Conservation (phyloP, 2,113 vertebrate genomes). For the Patagioenas fasciata region DNA sequence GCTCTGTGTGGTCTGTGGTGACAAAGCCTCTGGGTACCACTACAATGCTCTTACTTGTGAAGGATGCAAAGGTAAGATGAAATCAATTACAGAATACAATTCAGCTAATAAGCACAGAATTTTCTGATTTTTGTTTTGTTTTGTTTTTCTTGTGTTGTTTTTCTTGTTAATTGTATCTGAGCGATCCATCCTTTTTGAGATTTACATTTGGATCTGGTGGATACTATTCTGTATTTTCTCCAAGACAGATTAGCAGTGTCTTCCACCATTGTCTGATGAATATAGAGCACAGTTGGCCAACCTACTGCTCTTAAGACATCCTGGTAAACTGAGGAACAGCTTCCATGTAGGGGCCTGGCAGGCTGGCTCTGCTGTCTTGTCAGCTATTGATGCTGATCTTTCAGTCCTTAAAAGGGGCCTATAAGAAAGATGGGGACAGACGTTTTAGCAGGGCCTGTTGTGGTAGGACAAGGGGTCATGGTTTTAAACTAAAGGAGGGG, state of each 20-base stretch:
- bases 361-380: neutral
- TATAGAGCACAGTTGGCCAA: neutral
- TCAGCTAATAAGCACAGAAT: neutral
- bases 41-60: conserved; percentile 98
- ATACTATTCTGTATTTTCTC: neutral
- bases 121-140: neutral
- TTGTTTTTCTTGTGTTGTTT: neutral
- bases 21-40: conserved; percentile 97
- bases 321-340: neutral
- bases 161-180: neutral
- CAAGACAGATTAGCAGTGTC: neutral
- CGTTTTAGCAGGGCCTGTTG: too few relatives aligned
- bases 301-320: rapidly evolving
- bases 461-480: too few relatives aligned
- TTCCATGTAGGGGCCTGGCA: neutral
- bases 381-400: neutral
- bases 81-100: neutral
- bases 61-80: conserved; percentile 93
- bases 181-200: neutral
- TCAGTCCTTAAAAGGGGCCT: too few relatives aligned
- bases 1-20: conserved; percentile 96
- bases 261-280: neutral
- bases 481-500: too few relatives aligned
- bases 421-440: too few relatives aligned
- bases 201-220: neutral